A percentile compares a stretch with the other conserved stretches of the same genome.
Conservation (phyloP, 2,113 vertebrate species). For the Regulus satrapa region DNA sequence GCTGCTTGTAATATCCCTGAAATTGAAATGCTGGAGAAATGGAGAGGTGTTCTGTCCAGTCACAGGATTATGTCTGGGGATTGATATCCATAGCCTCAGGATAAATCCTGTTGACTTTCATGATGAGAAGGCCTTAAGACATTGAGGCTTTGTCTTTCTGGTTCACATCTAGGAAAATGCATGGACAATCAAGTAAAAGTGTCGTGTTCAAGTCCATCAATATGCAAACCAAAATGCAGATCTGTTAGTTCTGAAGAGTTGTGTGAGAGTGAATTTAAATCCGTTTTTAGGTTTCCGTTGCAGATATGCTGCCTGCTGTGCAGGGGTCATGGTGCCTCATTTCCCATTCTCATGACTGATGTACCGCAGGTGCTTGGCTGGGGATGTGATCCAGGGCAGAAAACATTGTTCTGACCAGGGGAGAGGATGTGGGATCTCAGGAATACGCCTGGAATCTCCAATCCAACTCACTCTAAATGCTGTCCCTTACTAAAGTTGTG, state of each 20-base stretch:
- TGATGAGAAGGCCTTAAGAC: background rate
- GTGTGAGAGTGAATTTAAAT: background rate
- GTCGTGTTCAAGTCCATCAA: background rate
- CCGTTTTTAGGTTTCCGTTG: background rate
- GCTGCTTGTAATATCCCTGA: background rate
- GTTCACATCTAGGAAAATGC: background rate
- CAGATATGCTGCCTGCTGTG: too few relatives aligned
- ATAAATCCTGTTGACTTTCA: background rate
- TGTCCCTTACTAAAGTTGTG: background rate
- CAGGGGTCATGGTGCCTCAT: background rate
- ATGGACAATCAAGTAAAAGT: background rate
- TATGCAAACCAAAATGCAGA: background rate
- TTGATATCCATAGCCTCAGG: background rate
- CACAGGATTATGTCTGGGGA: background rate
- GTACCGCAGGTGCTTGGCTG: background rate
- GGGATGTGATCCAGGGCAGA: background rate
- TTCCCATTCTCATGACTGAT: fast-evolving
- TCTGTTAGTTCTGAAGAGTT: background rate
- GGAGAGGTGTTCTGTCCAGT: background rate
- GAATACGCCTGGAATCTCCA: background rate
- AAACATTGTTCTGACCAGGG: background rate
- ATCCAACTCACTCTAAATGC: background rate
- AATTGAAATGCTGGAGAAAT: background rate
- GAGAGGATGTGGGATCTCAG: background rate
- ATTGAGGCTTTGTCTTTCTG: background rate